These are phyloP conservation scores for Phenganax marumi DNA, from an alignment of 92 coral and sea anemone genomes.

Conservation along the genomic window DNA sequence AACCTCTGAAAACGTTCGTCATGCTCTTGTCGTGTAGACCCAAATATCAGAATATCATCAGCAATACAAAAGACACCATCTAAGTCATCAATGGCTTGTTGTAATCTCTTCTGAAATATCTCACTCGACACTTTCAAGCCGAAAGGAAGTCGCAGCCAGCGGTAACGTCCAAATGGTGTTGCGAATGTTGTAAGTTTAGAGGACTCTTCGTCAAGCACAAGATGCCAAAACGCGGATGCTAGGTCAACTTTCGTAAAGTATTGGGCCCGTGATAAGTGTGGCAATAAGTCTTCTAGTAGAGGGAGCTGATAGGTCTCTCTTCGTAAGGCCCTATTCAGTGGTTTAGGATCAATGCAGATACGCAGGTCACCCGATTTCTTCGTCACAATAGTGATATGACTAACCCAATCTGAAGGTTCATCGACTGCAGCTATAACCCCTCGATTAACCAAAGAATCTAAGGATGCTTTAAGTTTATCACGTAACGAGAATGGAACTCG, in stretches of 20 bases:
- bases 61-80: constrained; percentile 37
- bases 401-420: constrained; percentile 58
- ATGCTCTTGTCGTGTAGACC: constrained; percentile 49
- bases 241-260: no score
- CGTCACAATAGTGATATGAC: constrained; percentile 39
- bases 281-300: constrained; percentile 44
- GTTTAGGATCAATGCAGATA: constrained; percentile 50
- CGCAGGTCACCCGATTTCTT: constrained; percentile 43
- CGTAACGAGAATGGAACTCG: no score
- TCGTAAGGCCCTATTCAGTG: constrained; percentile 43
- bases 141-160: constrained; percentile 35
- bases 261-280: constrained; percentile 39
- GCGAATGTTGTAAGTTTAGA: constrained; percentile 45
- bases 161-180: constrained; percentile 44
- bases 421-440: neutral
- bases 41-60: constrained; percentile 50
- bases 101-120: constrained; percentile 38
- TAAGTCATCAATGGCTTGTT: constrained; percentile 40
- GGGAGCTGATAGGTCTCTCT: constrained; percentile 52
- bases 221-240: constrained; percentile 60
- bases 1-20: constrained; percentile 45
- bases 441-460: no score
- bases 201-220: constrained; percentile 31
- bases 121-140: constrained; percentile 26
- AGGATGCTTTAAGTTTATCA: no score